A percentile compares a stretch with the other conserved stretches of the same genome.
phyloP scores from a whole-genome alignment of 2,113 vertebrate species.

The Cottus gobio region DNA sequence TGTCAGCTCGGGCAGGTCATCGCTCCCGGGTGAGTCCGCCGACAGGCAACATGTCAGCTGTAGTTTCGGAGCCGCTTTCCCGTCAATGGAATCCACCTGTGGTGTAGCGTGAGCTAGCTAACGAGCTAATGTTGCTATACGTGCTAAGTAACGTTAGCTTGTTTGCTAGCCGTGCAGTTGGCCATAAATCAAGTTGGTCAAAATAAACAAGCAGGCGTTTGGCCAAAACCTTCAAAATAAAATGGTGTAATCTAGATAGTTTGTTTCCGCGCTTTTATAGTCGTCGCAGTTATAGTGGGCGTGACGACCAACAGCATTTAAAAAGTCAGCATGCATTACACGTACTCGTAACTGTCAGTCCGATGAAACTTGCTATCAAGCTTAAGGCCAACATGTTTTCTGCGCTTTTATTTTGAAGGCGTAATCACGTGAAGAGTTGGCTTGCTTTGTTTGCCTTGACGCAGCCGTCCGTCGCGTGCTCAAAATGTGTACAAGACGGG shows the following conservation, averaged over 20 bases:
- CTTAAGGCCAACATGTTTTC: fast-evolving
- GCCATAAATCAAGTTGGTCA: slow-evolving; percentile 31
- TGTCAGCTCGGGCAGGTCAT: slow-evolving; percentile 91
- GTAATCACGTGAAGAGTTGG: background rate
- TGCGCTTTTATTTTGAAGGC: slow-evolving; percentile 58
- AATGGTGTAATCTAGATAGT: fast-evolving
- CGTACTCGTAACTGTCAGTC: fast-evolving
- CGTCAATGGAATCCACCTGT: background rate
- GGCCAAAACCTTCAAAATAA: slow-evolving; percentile 44
- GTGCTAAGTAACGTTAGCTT: slow-evolving; percentile 62
- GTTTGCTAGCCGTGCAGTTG: slow-evolving; percentile 49
- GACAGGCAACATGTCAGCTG: slow-evolving; percentile 3
- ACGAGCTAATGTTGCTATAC: slow-evolving; percentile 51
- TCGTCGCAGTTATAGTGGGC: fast-evolving
- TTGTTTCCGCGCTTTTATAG: background rate
- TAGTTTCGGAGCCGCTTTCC: background rate
- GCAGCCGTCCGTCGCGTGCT: background rate
- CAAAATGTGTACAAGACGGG: background rate
- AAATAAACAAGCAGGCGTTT: slow-evolving; percentile 25
- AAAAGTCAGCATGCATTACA: fast-evolving
- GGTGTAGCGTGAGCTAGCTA: slow-evolving; percentile 45
- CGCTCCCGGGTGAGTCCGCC: slow-evolving; percentile 89
- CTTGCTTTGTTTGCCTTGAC: slow-evolving; percentile 1
- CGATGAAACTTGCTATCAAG: fast-evolving
- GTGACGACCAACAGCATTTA: fast-evolving